These are phyloP conservation scores for Laticauda colubrina DNA, from an alignment of 2,113 vertebrate genomes.

Conservation along the genomic window DNA sequence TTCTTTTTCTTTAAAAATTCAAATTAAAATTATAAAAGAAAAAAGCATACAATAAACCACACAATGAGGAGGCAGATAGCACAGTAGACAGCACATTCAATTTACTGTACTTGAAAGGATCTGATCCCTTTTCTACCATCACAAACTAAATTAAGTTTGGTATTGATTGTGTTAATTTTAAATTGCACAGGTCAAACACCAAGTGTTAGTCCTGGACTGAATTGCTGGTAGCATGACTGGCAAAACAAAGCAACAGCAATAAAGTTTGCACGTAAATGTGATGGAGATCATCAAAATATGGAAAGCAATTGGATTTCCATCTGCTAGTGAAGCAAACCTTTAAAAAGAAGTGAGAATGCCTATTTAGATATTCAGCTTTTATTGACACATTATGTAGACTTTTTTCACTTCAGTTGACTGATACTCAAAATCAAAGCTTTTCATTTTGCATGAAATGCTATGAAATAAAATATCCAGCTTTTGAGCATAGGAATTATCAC, in stretches of 20 bases:
- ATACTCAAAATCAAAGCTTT: neutral
- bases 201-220: slow-evolving; percentile 30
- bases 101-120: slow-evolving; percentile 30
- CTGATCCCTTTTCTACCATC: slow-evolving; percentile 48
- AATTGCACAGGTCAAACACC: slow-evolving; percentile 50
- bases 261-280: slow-evolving; percentile 54
- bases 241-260: slow-evolving; percentile 39
- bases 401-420: slow-evolving; percentile 13
- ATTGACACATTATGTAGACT: neutral
- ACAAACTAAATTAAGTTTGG: slow-evolving; percentile 46
- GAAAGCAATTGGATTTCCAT: slow-evolving; percentile 42
- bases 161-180: slow-evolving; percentile 45
- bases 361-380: slow-evolving; percentile 43
- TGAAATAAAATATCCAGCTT: neutral
- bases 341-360: slow-evolving; percentile 31
- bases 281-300: slow-evolving; percentile 43
- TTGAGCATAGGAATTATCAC: neutral
- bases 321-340: slow-evolving; percentile 22
- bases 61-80: slow-evolving; percentile 36
- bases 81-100: slow-evolving; percentile 12
- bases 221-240: slow-evolving; percentile 32
- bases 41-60: slow-evolving; percentile 25
- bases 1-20: slow-evolving; percentile 13
- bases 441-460: neutral
- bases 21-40: slow-evolving; percentile 25